Evolutionary conservation across 2,797 vertebrate genomes (phyloP).

Genomic region (Hypotaenidia okinawae): DNA sequence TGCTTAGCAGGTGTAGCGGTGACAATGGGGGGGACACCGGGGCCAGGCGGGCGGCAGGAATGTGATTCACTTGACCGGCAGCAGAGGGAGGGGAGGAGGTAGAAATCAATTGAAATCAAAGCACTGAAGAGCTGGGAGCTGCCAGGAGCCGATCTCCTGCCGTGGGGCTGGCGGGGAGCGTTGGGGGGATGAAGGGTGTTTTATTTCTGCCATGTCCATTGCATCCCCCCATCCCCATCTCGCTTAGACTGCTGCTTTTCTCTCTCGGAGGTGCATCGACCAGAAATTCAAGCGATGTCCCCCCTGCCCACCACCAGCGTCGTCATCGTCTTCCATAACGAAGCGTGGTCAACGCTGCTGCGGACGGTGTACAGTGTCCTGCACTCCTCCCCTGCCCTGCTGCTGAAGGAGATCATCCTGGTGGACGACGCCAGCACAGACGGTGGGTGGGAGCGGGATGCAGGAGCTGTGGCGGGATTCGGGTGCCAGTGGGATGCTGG

Average conservation of each 20-base stretch:
- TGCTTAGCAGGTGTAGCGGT: slow-evolving; percentile 73
- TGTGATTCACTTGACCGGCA: slow-evolving; percentile 28
- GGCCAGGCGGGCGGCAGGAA: background rate
- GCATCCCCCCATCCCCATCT: fast-evolving
- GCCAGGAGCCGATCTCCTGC: background rate
- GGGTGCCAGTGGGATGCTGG: background rate
- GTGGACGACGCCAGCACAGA: slow-evolving; percentile 93
- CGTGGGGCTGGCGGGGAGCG: background rate
- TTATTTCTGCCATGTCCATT: too few species aligned
- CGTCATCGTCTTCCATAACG: slow-evolving; percentile 95
- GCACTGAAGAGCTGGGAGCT: background rate
- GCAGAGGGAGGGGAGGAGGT: background rate
- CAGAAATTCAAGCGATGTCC: slow-evolving; percentile 90
- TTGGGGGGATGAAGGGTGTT: background rate
- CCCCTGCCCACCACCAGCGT: slow-evolving; percentile 89
- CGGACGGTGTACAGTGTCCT: slow-evolving; percentile 93
- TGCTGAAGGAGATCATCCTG: slow-evolving; percentile 91
- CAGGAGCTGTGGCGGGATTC: background rate
- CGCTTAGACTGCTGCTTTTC: background rate
- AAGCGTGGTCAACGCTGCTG: slow-evolving; percentile 94
- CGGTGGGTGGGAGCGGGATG: slow-evolving; percentile 61
- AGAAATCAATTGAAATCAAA: slow-evolving; percentile 57
- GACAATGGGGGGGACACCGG: slow-evolving; percentile 42
- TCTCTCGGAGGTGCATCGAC: slow-evolving; percentile 84
- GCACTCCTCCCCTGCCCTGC: slow-evolving; percentile 84